Base-by-base conservation (phyloP, 2,888 invertebrate species). In the Lasius fuliginosus region DNA sequence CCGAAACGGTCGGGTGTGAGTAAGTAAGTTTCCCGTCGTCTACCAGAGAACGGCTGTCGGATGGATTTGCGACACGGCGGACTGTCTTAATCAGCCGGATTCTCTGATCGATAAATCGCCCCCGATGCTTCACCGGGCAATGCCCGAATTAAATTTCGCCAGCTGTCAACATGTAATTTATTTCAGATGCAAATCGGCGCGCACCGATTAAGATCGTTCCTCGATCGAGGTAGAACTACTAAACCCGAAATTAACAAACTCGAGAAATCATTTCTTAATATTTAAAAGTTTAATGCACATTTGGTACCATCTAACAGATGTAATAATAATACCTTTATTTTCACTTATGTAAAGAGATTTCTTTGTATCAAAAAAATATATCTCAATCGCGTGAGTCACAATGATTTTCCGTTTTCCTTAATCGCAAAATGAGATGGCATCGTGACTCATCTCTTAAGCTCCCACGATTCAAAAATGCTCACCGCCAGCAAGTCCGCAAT, bases 11-110 rank as follows among this genome's bases (percentile, higher is more conserved):
- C 40, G 79, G 60, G 79, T 62, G 74, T 33, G 77, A 71, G 83
- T 77, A 74, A 85, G 71, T 82, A 85, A 88, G 68, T 89, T 89
- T 89, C 75, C n/a, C 75, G 58, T 60, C 79, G 69, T 60, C 79
- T 64, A 73, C n/a, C 33, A 68, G 64, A 60, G 53, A 83, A 86
- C 84, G 86, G 79, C 83, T 89, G 89, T 74, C 65, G 82, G 53
- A 40, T 83, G 86, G 82, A 86, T 86, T 86, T 86, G 71, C 81
- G 84, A 83, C 79, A 79, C 65, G 71, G 36, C 71, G 84, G 58
- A 62, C 46, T 75, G 81, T 84, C 84, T 87, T 89, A 85, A 89
- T 89, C 88, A 82, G 79, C 81, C 83, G 36, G n/a, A 12, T 49
- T 18, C 33, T 40, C 77, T 30, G 56, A 69, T 85, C 84, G 84